Base-by-base conservation (phyloP, 1,140 invertebrate genomes). In the Meloidogyne floridensis region DNA sequence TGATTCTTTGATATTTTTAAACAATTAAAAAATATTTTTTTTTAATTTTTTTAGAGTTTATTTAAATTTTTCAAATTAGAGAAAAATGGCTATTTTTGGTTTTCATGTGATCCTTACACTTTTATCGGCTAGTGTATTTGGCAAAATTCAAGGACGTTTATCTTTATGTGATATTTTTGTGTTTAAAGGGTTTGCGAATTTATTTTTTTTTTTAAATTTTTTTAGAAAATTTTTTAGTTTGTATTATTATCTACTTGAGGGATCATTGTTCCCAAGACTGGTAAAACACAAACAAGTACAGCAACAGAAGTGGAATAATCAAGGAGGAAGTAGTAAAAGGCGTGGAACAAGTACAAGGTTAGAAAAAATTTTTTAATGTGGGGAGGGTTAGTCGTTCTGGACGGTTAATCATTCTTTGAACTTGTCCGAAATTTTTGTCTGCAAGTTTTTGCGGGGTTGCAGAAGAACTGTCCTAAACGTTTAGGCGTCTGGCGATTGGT, bases 21-120 rank as follows among this genome's bases (percentile, higher is more conserved):
- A n/a, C n/a, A n/a, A n/a, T n/a, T n/a, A n/a, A n/a, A n/a, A n/a
- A n/a, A n/a, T n/a, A n/a, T n/a, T n/a, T n/a, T n/a, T n/a, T n/a
- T n/a, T n/a, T n/a, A n/a, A n/a, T n/a, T n/a, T n/a, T n/a, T n/a
- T n/a, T n/a, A n/a, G n/a, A n/a, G n/a, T n/a, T n/a, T n/a, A n/a
- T n/a, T n/a, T n/a, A n/a, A n/a, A n/a, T n/a, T n/a, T n/a, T n/a
- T n/a, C n/a, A n/a, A n/a, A n/a, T n/a, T n/a, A n/a, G n/a, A n/a
- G n/a, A n/a, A n/a, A n/a, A 69, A 84, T 84, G 83, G 82, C 82
- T 9, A 73, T 83, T 65, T 83, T 83, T 72, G 82, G 82, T 15
- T 83, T 83, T 80, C 82, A 83, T 78, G 72, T 83, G 18, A 80
- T 83, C 6, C 20, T 83, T 9, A 83, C 74, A 9, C 20, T 83